phyloP scores from a whole-genome alignment of 2,797 vertebrate species.

The Clarias platycephalus region DNA sequence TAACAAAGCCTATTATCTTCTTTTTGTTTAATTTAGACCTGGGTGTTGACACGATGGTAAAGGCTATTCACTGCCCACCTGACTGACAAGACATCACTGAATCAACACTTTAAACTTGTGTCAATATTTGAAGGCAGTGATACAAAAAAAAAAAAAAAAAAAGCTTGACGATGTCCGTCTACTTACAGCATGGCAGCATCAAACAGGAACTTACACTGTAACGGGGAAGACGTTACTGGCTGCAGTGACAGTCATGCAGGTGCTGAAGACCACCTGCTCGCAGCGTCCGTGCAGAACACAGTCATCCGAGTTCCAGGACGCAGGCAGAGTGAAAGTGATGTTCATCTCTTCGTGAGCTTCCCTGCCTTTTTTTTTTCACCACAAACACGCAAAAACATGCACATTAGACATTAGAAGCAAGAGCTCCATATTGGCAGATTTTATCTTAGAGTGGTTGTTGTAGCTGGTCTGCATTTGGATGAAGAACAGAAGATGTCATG shows the following conservation, averaged over 20 bases:
- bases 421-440: not conserved
- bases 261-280: conserved; percentile 94
- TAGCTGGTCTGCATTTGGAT: not conserved
- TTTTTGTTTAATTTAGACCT: not conserved
- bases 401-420: not conserved
- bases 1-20: not conserved
- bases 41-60: not conserved
- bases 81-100: not conserved
- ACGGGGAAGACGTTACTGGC: conserved; percentile 88
- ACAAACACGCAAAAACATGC: conserved; percentile 1
- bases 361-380: conserved; percentile 73
- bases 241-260: conserved; percentile 95
- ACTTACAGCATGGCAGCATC: not conserved
- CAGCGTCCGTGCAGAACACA: conserved; percentile 93
- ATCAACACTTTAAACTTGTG: conserved; percentile 10
- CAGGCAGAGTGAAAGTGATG: conserved; percentile 92
- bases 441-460: too few relatives aligned
- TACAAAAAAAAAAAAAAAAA: not conserved
- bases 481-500: not conserved
- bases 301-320: conserved; percentile 94
- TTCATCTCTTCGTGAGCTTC: conserved; percentile 97
- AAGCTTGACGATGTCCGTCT: not conserved
- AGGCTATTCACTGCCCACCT: not conserved
- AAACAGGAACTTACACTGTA: conserved; percentile 86
- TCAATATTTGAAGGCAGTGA: conserved; percentile 13